Evolutionary conservation across 2,888 invertebrate species (phyloP).

Genomic region (Aspidiotus destructor): DNA sequence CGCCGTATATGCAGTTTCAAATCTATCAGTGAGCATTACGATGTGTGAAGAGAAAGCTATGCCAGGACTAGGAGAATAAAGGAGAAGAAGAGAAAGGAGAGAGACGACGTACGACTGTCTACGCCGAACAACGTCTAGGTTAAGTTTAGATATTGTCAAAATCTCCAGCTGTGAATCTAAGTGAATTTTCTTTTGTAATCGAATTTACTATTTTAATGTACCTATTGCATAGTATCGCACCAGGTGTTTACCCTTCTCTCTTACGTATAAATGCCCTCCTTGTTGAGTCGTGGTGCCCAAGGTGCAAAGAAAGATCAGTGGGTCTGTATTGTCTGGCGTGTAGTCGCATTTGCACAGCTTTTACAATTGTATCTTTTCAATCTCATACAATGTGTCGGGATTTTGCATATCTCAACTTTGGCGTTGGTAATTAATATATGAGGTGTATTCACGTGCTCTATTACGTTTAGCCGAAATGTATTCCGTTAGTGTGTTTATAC

Average conservation of each 20-base stretch:
- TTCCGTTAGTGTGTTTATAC: too few species aligned
- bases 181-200: conserved; percentile 34
- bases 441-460: too few species aligned
- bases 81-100: conserved; percentile 18
- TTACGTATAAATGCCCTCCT: conserved; percentile 16
- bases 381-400: too few species aligned
- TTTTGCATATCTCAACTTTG: too few species aligned
- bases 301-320: conserved; percentile 28
- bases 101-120: conserved; percentile 7
- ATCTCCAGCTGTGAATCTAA: conserved; percentile 34
- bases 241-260: conserved; percentile 32
- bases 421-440: too few species aligned
- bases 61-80: conserved; percentile 3
- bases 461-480: too few species aligned
- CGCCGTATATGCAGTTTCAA: background rate
- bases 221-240: conserved; percentile 33
- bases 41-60: background rate
- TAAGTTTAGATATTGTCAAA: conserved; percentile 25
- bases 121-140: conserved; percentile 6
- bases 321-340: conserved; percentile 23
- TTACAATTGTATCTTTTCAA: too few species aligned
- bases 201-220: conserved; percentile 34
- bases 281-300: conserved; percentile 20
- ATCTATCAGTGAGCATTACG: background rate
- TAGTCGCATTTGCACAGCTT: background rate